Percentiles rank a stretch among this genome's conserved stretches.
phyloP scores from a whole-genome alignment of 2,888 invertebrate species.

The Sympetrum striolatum region DNA sequence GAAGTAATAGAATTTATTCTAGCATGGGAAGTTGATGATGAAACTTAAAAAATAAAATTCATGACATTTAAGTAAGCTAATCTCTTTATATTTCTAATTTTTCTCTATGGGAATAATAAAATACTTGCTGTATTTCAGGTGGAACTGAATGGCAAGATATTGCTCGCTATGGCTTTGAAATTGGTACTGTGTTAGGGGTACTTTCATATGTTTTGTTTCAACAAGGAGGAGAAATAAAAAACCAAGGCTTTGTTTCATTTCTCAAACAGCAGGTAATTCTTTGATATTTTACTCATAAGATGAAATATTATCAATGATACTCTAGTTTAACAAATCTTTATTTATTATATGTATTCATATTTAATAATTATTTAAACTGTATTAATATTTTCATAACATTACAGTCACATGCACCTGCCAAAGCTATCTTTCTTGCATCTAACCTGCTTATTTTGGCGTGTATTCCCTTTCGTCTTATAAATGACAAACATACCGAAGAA shows the following conservation, averaged over 20 bases:
- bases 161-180: constrained; percentile 78
- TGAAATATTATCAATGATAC: background rate
- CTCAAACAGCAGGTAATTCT: constrained; percentile 83
- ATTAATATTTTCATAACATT: constrained; percentile 53
- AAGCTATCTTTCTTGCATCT: constrained; percentile 89
- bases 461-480: constrained; percentile 82
- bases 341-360: no score
- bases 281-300: background rate
- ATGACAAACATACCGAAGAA: constrained; percentile 83
- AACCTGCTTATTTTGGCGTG: constrained; percentile 89
- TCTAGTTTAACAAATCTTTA: background rate
- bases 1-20: background rate
- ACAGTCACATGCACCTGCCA: constrained; percentile 92
- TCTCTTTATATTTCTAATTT: background rate
- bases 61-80: background rate
- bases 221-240: constrained; percentile 92
- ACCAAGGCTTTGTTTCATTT: constrained; percentile 90
- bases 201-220: constrained; percentile 88
- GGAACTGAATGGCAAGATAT: constrained; percentile 62
- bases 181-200: constrained; percentile 85
- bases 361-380: no score
- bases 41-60: background rate
- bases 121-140: constrained; percentile 46
- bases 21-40: background rate
- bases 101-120: no score